Evolutionary conservation across 2,888 invertebrate species (phyloP).

Genomic region (Calameuta idolon): DNA sequence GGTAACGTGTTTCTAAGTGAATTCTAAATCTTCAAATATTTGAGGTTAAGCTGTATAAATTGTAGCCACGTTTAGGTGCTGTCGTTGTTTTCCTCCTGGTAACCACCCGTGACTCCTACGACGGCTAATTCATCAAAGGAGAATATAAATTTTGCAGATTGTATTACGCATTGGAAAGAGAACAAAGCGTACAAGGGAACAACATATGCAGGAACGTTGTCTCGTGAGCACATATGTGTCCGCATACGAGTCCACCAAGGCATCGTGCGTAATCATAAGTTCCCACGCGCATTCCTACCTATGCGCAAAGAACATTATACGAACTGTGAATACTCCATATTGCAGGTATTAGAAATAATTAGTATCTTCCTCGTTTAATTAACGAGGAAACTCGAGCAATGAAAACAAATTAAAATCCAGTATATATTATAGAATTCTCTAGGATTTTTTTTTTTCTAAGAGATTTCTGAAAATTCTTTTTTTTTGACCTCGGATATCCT

Average conservation of each 20-base stretch:
- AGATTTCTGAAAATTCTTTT: background rate
- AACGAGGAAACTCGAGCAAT: background rate
- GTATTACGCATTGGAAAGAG: constrained; percentile 4
- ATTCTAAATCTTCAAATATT: background rate
- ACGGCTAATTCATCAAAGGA: background rate
- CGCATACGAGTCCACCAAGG: constrained; percentile 9
- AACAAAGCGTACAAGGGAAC: background rate
- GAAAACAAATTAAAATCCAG: background rate
- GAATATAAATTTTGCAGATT: background rate
- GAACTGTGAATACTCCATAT: background rate
- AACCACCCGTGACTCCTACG: background rate
- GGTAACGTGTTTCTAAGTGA: background rate
- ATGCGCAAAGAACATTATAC: background rate
- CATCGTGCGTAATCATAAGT: constrained; percentile 23
- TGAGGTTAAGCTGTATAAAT: background rate
- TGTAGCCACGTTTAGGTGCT: background rate
- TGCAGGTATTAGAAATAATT: background rate
- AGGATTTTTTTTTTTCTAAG: background rate
- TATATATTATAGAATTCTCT: background rate
- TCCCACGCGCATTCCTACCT: constrained; percentile 23
- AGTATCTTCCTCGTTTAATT: background rate
- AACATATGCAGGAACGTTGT: constrained; percentile 4
- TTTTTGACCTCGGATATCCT: background rate
- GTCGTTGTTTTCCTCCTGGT: background rate
- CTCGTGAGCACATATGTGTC: background rate